Evolutionary conservation across 1,140 invertebrate species (phyloP).

Genomic region (Calycopis cecrops): DNA sequence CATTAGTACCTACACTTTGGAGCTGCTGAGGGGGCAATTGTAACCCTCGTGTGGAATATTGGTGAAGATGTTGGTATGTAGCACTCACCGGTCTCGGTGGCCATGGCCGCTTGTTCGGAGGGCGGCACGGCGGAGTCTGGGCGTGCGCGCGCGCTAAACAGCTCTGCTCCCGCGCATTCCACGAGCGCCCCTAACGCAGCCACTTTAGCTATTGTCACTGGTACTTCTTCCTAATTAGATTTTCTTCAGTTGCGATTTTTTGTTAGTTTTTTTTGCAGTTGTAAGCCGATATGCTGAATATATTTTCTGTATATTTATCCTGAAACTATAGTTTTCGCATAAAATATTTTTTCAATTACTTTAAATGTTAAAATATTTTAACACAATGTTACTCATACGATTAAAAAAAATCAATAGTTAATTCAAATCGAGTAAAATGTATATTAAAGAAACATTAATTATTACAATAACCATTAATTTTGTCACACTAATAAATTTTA

Average conservation of each 20-base stretch:
- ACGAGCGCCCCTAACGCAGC: constrained; percentile 53
- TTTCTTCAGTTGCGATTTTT: constrained; percentile 13
- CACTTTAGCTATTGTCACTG: constrained; percentile 51
- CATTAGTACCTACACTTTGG: too few species aligned
- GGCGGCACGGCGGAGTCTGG: constrained; percentile 64
- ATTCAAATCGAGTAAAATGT: background rate
- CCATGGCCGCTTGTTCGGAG: constrained; percentile 69
- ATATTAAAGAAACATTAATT: background rate
- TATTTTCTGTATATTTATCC: background rate
- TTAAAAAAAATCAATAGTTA: background rate
- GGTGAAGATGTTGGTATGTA: background rate
- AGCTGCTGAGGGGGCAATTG: too few species aligned
- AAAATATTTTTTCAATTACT: too few species aligned
- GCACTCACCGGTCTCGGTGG: constrained; percentile 68
- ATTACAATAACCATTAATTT: background rate
- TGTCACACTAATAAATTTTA: too few species aligned
- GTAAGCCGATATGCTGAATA: too few species aligned
- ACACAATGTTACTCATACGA: background rate
- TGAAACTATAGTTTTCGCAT: constrained; percentile 1
- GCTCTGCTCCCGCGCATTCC: constrained; percentile 66
- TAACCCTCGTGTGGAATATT: background rate
- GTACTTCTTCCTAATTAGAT: constrained; percentile 31
- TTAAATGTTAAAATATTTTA: background rate
- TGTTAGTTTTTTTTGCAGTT: constrained; percentile 1
- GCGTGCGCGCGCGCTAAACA: constrained; percentile 59